These are phyloP conservation scores for Argynnis bischoffii DNA, from an alignment of 2,888 invertebrate genomes.

Conservation along the genomic window DNA sequence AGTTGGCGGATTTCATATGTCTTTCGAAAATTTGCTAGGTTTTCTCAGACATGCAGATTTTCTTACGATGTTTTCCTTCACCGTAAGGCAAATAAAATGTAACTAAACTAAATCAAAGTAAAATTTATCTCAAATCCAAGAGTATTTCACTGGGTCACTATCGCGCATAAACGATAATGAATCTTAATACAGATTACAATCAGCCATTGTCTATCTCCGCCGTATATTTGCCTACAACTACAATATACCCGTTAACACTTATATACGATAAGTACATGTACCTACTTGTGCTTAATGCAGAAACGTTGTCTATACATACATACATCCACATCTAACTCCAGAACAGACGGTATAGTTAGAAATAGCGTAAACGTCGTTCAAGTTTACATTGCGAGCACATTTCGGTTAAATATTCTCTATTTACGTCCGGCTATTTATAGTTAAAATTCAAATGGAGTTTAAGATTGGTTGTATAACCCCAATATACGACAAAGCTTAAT, in stretches of 20 bases:
- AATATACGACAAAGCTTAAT: too few species aligned
- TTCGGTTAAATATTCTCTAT: too few species aligned
- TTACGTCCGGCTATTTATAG: too few species aligned
- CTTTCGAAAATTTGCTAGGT: too few species aligned
- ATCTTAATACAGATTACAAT: conserved; percentile 24
- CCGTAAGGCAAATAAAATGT: too few species aligned
- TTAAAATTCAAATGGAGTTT: too few species aligned
- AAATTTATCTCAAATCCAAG: neutral
- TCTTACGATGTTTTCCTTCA: too few species aligned
- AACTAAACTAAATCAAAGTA: neutral
- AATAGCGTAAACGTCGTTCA: neutral
- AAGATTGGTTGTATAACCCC: too few species aligned
- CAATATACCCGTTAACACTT: conserved; percentile 38
- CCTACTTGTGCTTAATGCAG: conserved; percentile 71
- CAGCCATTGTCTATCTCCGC: conserved; percentile 11
- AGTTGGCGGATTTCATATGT: too few species aligned
- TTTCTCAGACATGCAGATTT: too few species aligned
- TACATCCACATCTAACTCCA: conserved; percentile 48
- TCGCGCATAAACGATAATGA: conserved; percentile 13
- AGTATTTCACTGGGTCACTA: neutral
- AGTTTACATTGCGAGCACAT: neutral
- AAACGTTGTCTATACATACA: conserved; percentile 73
- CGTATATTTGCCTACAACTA: conserved; percentile 21
- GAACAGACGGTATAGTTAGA: conserved; percentile 1
- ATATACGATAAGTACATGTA: conserved; percentile 44